Percentiles rank a stretch among this genome's conserved stretches.
Conservation (phyloP, 2,113 vertebrate species). For the Zosterops japonicus region DNA sequence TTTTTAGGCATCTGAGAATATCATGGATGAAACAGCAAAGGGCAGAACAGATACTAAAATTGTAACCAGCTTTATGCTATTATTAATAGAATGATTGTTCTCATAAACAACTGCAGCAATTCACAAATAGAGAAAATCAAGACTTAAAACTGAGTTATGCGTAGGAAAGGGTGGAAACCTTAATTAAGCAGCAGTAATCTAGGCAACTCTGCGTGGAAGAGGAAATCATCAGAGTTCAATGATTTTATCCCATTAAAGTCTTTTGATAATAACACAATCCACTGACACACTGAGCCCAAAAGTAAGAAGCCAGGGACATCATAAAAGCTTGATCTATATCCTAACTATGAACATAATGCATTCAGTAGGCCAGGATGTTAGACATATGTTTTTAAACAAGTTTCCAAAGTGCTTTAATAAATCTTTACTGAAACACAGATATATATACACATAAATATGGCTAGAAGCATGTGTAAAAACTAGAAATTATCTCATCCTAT, state of each 20-base stretch:
- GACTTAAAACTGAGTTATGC: neutral
- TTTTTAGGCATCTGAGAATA: neutral
- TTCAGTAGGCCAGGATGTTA: neutral
- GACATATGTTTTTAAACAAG: neutral
- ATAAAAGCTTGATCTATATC: neutral
- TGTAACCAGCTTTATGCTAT: rapidly evolving
- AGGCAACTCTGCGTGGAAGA: rapidly evolving
- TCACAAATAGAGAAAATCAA: neutral
- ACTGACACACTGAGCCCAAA: neutral
- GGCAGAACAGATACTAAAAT: neutral
- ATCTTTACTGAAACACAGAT: neutral
- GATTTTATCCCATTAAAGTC: neutral
- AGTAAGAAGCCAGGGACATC: neutral
- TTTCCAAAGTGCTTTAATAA: neutral
- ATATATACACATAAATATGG: neutral
- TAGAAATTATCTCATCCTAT: neutral
- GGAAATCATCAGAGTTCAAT: neutral
- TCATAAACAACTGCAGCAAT: rapidly evolving
- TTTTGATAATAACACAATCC: neutral
- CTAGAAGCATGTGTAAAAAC: neutral
- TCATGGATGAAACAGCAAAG: neutral
- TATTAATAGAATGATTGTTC: neutral
- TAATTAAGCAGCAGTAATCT: neutral
- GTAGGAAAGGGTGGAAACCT: neutral
- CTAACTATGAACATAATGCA: neutral